Conservation (phyloP, 35 echinoderm and acorn worm genomes). For the Acanthaster planci region DNA sequence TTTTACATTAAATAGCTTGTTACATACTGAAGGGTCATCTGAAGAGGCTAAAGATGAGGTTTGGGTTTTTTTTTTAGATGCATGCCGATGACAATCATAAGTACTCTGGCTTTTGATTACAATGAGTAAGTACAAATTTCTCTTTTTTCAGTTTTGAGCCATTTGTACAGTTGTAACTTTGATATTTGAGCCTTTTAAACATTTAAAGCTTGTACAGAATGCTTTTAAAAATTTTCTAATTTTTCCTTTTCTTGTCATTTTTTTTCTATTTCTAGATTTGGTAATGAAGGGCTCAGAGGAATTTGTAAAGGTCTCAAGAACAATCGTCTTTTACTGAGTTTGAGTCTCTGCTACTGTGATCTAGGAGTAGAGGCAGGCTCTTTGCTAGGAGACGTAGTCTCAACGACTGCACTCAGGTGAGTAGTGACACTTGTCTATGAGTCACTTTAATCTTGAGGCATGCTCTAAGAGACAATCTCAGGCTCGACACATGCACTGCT, state of each 20-base stretch:
- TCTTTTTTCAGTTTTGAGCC: too few relatives aligned
- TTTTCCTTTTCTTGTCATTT: neutral
- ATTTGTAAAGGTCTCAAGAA: conserved; percentile 78
- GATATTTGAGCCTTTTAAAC: too few relatives aligned
- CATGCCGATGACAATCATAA: conserved; percentile 43
- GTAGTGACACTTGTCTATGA: neutral
- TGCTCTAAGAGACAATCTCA: neutral
- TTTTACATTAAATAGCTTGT: too few relatives aligned
- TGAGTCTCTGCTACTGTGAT: conserved; percentile 98
- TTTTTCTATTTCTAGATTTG: conserved; percentile 71
- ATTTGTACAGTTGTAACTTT: too few relatives aligned
- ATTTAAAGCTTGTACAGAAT: too few relatives aligned
- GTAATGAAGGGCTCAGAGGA: conserved; percentile 84
- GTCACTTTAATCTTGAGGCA: neutral
- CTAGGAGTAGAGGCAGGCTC: conserved; percentile 81
- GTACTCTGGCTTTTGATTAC: conserved; percentile 73
- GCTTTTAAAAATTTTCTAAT: too few relatives aligned
- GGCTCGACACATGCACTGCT: neutral
- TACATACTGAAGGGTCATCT: too few relatives aligned
- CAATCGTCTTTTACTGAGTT: conserved; percentile 72
- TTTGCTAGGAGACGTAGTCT: conserved; percentile 72
- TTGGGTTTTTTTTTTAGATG: conserved; percentile 26
- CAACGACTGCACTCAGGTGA: conserved; percentile 93
- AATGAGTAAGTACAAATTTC: conserved; percentile 79
- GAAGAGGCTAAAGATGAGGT: neutral